Conservation (phyloP, 2,797 vertebrate genomes). For the Catamblyrhynchus diadema region DNA sequence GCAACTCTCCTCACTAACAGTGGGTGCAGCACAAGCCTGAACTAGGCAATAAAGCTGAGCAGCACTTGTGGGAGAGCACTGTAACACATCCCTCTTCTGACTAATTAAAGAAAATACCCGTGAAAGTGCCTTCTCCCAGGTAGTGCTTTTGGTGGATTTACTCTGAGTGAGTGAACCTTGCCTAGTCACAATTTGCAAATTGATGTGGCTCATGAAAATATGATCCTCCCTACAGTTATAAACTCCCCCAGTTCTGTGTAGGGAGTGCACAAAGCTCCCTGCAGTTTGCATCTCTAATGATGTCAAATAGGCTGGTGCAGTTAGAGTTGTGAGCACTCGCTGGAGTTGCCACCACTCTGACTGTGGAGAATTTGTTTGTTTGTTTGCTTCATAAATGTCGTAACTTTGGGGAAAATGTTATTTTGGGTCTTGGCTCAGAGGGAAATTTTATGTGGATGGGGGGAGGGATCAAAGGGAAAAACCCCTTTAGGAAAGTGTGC, state of each 20-base stretch:
- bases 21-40: background rate
- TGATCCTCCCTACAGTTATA: background rate
- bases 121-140: background rate
- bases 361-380: background rate
- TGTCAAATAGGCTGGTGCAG: background rate
- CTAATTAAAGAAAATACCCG: background rate
- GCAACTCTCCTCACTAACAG: background rate
- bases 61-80: background rate
- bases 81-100: background rate
- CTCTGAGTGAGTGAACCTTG: background rate
- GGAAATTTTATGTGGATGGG: background rate
- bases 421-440: constrained; percentile 11
- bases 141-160: background rate
- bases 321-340: background rate
- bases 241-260: background rate
- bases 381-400: background rate
- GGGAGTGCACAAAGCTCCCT: background rate
- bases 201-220: constrained; percentile 30
- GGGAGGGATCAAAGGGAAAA: background rate
- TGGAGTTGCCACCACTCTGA: background rate
- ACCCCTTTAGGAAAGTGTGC: background rate
- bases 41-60: background rate
- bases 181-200: constrained; percentile 11
- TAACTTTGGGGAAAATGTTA: constrained; percentile 51
- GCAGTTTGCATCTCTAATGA: background rate